Evolutionary conservation across 2,888 invertebrate genomes (phyloP), one percentile per base, ranked within the genome.

Genomic region (Tenthredo scrophulariae): DNA sequence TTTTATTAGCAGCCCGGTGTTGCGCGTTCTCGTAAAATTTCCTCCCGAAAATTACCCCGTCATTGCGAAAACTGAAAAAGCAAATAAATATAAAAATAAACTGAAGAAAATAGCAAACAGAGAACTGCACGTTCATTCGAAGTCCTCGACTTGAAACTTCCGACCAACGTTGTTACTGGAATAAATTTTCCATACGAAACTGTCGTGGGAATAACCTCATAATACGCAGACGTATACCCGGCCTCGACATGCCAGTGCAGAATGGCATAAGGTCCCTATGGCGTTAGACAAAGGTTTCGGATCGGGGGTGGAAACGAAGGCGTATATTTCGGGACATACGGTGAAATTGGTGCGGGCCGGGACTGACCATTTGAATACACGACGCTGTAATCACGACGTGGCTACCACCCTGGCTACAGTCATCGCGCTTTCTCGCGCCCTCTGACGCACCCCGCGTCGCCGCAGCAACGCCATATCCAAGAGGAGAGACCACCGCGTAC

Each of bases 311-410:
- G 90, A 90, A 90, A 90, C 90, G 89, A 89, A 90, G 91, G 90
- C 91, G 90, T 90, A 87, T 90, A 87, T 65, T 88, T 62, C 43
- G 15, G 29, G 13, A 82, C 74, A 43, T 50, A 70, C 80, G 33
- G 43, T 89, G 91, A 91, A 92, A 93, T 93, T 93, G 92, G 92
- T 91, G 91, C 92, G 91, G 91, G 90, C 91, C 90, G 87, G 58
- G 90, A 89, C 91, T 92, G 92, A 92, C 93, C 93, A 93, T 93
- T 93, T 93, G 93, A 92, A 93, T 93, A 92, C 91, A 91, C 91
- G 92, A 89, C 29, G 80, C 85, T 84, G 85, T 85, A 85, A 85
- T 85, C 85, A 85, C 85, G 85, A 85, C 85, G 72, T 46, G 84
- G 82, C 82, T 50, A 54, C 84, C 72, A 40, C 72, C 72, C 80